Evolutionary conservation across 2,797 vertebrate species (phyloP).

Genomic region (Fratercula arctica): DNA sequence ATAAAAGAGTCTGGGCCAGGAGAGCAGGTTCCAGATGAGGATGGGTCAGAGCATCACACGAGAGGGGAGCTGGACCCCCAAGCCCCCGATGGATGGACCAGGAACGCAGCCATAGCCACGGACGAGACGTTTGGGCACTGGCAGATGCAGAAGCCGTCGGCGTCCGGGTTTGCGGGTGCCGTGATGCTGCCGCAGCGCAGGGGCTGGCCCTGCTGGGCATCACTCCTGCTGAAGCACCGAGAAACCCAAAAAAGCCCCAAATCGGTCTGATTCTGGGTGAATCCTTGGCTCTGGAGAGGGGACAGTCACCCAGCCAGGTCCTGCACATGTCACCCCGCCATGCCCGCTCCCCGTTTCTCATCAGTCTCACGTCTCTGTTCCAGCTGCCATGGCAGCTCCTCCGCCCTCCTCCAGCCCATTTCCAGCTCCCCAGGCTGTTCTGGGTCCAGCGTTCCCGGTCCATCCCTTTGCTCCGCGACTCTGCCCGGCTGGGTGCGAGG

Average conservation of each 20-base stretch:
- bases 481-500: neutral
- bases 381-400: neutral
- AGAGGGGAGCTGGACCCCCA: neutral
- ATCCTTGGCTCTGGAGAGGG: neutral
- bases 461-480: neutral
- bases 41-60: accelerated
- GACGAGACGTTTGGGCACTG: accelerated
- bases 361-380: neutral
- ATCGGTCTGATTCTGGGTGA: neutral
- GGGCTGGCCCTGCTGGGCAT: neutral
- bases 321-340: accelerated
- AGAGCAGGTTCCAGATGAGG: neutral
- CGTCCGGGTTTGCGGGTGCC: accelerated
- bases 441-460: accelerated
- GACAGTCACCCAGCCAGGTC: neutral
- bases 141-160: accelerated
- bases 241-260: neutral
- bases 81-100: neutral
- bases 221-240: neutral
- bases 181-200: neutral
- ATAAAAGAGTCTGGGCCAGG: neutral
- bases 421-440: neutral
- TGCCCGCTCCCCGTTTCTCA: neutral
- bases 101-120: neutral
- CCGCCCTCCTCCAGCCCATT: neutral